Conservation (phyloP, 2,888 invertebrate species). For the Vanessa cardui region DNA sequence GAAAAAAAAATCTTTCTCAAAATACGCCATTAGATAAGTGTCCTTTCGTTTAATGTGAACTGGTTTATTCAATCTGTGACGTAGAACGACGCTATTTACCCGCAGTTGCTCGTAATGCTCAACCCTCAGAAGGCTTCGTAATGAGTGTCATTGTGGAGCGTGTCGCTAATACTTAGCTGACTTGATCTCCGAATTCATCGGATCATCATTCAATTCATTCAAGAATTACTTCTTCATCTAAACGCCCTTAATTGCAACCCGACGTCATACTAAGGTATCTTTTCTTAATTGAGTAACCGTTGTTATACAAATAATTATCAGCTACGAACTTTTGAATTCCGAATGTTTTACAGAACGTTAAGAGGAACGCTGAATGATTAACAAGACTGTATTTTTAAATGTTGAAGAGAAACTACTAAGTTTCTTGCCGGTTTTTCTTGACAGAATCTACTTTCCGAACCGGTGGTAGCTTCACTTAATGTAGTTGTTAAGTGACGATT, state of each 20-base stretch:
- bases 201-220: background rate
- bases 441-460: too few species aligned
- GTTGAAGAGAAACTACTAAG: too few species aligned
- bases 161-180: slow-evolving; percentile 7
- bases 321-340: too few species aligned
- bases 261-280: background rate
- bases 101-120: slow-evolving; percentile 1
- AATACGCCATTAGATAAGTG: background rate
- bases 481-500: too few species aligned
- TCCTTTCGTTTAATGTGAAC: background rate
- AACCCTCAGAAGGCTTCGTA: slow-evolving; percentile 7
- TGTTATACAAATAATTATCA: too few species aligned
- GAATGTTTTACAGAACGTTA: too few species aligned
- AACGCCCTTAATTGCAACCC: background rate
- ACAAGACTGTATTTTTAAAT: too few species aligned
- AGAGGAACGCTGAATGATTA: too few species aligned
- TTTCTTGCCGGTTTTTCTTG: too few species aligned
- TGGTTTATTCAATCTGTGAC: slow-evolving; percentile 1
- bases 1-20: too few species aligned
- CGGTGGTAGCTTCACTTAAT: too few species aligned
- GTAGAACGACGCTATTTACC: background rate
- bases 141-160: slow-evolving; percentile 2
- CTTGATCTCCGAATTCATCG: background rate
- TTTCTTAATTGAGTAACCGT: too few species aligned
- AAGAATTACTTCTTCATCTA: background rate